Conservation (phyloP, 1,140 invertebrate species). For the Camponotus floridanus region DNA sequence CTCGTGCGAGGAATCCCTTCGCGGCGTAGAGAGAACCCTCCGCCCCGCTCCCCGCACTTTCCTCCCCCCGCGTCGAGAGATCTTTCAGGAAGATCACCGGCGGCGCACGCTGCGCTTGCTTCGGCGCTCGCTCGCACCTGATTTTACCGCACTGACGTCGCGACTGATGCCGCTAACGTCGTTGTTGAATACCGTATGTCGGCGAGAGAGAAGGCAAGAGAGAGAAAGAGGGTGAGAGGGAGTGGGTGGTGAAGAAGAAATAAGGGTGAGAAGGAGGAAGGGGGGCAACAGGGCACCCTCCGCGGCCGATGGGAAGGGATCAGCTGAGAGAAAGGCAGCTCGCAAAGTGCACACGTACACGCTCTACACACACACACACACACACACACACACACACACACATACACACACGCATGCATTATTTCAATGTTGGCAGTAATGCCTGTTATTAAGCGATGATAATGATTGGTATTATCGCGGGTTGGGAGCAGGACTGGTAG, state of each 20-base stretch:
- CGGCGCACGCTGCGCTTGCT: slow-evolving; percentile 71
- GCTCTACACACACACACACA: slow-evolving; percentile 47
- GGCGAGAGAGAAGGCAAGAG: not conserved
- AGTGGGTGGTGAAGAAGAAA: slow-evolving; percentile 68
- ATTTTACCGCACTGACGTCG: slow-evolving; percentile 62
- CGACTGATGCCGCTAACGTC: slow-evolving; percentile 52
- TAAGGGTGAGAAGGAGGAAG: slow-evolving; percentile 63
- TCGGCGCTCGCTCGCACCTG: slow-evolving; percentile 72
- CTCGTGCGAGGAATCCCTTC: slow-evolving; percentile 74
- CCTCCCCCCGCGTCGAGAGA: slow-evolving; percentile 64
- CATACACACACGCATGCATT: slow-evolving; percentile 77
- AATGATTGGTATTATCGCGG: slow-evolving; percentile 87
- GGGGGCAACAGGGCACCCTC: slow-evolving; percentile 32
- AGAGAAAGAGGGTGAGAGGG: slow-evolving; percentile 52
- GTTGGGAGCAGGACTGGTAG: slow-evolving; percentile 86
- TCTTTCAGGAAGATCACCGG: slow-evolving; percentile 76
- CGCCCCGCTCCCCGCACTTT: slow-evolving; percentile 52
- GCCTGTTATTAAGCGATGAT: slow-evolving; percentile 87
- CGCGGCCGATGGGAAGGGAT: slow-evolving; percentile 79
- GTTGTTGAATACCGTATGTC: slow-evolving; percentile 41
- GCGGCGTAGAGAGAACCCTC: slow-evolving; percentile 71
- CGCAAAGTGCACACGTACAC: slow-evolving; percentile 72
- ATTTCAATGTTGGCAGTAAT: slow-evolving; percentile 87
- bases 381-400: slow-evolving; percentile 58
- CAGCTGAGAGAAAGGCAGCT: slow-evolving; percentile 76